Evolutionary conservation across 1,140 invertebrate species (phyloP).

Genomic region (Drosophila bifasciata): DNA sequence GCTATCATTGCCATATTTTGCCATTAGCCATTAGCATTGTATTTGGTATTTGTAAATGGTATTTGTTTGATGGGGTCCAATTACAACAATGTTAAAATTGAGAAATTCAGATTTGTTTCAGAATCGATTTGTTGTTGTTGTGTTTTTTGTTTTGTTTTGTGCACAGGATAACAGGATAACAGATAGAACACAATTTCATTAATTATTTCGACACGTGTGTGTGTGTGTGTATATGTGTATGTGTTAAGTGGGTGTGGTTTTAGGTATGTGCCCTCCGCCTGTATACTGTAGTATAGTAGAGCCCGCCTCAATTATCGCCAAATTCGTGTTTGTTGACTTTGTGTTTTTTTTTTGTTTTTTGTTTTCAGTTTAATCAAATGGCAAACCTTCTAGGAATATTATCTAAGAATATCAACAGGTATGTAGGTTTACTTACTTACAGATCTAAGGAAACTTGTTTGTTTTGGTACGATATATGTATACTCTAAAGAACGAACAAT

Average conservation of each 20-base stretch:
- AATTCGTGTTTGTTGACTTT: conserved; percentile 9
- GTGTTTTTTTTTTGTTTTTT: no score
- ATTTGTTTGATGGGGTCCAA: background rate
- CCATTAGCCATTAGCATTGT: conserved; percentile 35
- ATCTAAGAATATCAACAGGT: conserved; percentile 28
- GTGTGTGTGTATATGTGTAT: background rate
- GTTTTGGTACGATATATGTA: conserved; percentile 4
- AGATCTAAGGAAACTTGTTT: conserved; percentile 3
- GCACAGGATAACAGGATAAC: conserved; percentile 47
- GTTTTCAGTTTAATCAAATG: conserved; percentile 30
- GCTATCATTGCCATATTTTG: conserved; percentile 59
- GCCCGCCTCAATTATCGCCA: background rate
- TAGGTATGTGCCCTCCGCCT: conserved; percentile 1
- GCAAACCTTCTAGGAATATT: conserved; percentile 30
- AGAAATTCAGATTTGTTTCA: conserved; percentile 9
- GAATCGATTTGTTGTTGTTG: conserved; percentile 20
- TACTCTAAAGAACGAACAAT: conserved; percentile 45
- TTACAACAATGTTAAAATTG: conserved; percentile 13
- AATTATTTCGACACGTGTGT: conserved; percentile 29
- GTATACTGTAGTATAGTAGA: background rate
- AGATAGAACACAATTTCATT: conserved; percentile 40
- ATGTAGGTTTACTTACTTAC: conserved; percentile 13
- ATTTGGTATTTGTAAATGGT: conserved; percentile 12
- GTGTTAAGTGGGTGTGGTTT: background rate
- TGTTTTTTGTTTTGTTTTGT: conserved; percentile 35